Percentiles rank a stretch among this genome's conserved stretches.
phyloP scores from a whole-genome alignment of 2,888 invertebrate genomes.

The Macaria notata region DNA sequence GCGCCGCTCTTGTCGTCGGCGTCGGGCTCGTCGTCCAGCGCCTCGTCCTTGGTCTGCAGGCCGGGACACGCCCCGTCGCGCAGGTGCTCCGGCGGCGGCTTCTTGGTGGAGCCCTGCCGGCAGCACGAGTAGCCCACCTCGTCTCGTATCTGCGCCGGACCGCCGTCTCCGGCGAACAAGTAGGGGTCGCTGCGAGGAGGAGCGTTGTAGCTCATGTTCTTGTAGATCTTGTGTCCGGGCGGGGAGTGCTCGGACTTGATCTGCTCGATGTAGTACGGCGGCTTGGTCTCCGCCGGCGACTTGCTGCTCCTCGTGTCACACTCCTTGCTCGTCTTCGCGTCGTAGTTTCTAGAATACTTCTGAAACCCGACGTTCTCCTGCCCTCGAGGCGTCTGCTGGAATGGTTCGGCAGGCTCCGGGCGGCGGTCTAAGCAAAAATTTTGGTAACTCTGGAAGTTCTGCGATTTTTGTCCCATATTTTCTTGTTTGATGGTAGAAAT shows the following conservation, averaged over 20 bases:
- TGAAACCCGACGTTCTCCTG: conserved; percentile 72
- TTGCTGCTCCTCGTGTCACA: conserved; percentile 45
- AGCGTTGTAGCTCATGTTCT: conserved; percentile 67
- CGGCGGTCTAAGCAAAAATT: conserved; percentile 61
- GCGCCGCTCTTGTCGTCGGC: conserved; percentile 68
- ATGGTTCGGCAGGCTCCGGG: conserved; percentile 51
- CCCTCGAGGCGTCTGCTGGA: conserved; percentile 54
- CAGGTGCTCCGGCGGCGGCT: conserved; percentile 87
- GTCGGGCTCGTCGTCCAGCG: conserved; percentile 82
- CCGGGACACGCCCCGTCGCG: conserved; percentile 88
- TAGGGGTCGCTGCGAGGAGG: conserved; percentile 76
- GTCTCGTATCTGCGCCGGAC: conserved; percentile 83
- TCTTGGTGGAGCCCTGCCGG: conserved; percentile 87
- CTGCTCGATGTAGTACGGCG: conserved; percentile 76
- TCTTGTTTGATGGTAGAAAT: conserved; percentile 80
- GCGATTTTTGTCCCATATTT: conserved; percentile 64
- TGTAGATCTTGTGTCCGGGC: conserved; percentile 78
- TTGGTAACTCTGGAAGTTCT: conserved; percentile 63
- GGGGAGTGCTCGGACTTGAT: conserved; percentile 80
- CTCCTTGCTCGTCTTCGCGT: conserved; percentile 52
- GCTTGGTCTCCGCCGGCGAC: conserved; percentile 55
- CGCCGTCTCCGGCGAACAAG: conserved; percentile 86
- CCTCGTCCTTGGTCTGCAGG: conserved; percentile 87
- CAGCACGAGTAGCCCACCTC: conserved; percentile 88
- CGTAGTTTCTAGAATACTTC: conserved; percentile 62